A percentile compares a stretch with the other conserved stretches of the same genome.
These are phyloP conservation scores for Chloromyia formosa DNA, from an alignment of 2,888 invertebrate genomes.

Conservation along the genomic window DNA sequence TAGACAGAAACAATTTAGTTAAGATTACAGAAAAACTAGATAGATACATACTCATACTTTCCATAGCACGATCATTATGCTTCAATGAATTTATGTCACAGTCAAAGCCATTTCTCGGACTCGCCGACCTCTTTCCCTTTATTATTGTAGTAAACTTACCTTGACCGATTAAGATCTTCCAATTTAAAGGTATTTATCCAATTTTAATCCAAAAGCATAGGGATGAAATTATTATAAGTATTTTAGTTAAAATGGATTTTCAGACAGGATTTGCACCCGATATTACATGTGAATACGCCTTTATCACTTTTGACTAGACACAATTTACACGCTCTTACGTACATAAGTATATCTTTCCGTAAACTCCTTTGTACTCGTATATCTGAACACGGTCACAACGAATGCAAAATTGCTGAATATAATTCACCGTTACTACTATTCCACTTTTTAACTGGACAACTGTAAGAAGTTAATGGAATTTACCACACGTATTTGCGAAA, in stretches of 20 bases:
- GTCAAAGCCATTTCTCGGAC: conserved; percentile 26
- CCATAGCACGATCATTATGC: conserved; percentile 5
- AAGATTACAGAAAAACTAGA: background rate
- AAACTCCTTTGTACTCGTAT: no score
- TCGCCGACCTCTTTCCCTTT: no score
- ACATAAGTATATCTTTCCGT: no score
- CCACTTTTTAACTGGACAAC: background rate
- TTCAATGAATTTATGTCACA: conserved; percentile 29
- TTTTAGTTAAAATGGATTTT: background rate
- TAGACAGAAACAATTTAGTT: background rate
- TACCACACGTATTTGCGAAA: conserved; percentile 20
- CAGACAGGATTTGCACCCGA: background rate
- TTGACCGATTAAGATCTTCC: conserved; percentile 14
- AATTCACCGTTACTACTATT: background rate
- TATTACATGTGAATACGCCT: background rate
- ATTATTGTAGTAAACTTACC: no score
- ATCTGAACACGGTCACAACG: no score
- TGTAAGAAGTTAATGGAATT: conserved; percentile 5
- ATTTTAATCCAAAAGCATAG: conserved; percentile 22
- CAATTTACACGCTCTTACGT: background rate
- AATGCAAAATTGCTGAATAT: background rate
- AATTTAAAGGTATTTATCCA: conserved; percentile 7
- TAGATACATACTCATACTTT: background rate
- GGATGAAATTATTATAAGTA: background rate
- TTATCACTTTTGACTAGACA: background rate